These are phyloP conservation scores for Stictocephala bisonia DNA, from an alignment of 2,888 invertebrate species.

Conservation along the genomic window DNA sequence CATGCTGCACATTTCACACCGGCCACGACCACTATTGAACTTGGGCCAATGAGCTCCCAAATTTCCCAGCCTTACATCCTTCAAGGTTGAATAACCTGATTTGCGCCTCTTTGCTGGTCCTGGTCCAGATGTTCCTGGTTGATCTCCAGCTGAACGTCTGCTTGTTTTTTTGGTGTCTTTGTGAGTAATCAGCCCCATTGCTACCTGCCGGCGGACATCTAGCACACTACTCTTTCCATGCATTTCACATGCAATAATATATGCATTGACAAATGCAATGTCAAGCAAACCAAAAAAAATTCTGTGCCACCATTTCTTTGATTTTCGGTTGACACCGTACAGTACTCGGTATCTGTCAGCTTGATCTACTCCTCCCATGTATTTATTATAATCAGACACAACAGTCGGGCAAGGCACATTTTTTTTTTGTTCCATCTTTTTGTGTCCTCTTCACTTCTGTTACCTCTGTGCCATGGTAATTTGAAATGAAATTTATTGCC, in stretches of 20 bases:
- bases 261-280: conserved; percentile 57
- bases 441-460: conserved; percentile 49
- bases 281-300: conserved; percentile 60
- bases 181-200: not conserved
- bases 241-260: conserved; percentile 41
- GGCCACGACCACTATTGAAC: not conserved
- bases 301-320: conserved; percentile 61
- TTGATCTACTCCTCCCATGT: conserved; percentile 60
- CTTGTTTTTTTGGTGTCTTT: not conserved
- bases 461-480: conserved; percentile 14
- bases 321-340: conserved; percentile 58
- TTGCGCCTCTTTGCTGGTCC: not conserved
- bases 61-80: conserved; percentile 4
- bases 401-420: conserved; percentile 56
- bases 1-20: conserved; percentile 1
- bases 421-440: conserved; percentile 55
- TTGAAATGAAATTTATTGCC: not conserved
- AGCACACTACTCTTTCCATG: conserved; percentile 18
- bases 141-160: not conserved
- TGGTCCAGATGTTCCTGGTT: conserved; percentile 15
- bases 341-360: conserved; percentile 58
- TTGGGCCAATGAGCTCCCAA: conserved; percentile 1
- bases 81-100: not conserved
- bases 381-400: conserved; percentile 58
- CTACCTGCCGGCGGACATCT: not conserved